These are phyloP conservation scores for Grantiella picta DNA, from an alignment of 2,113 vertebrate genomes.

Conservation along the genomic window DNA sequence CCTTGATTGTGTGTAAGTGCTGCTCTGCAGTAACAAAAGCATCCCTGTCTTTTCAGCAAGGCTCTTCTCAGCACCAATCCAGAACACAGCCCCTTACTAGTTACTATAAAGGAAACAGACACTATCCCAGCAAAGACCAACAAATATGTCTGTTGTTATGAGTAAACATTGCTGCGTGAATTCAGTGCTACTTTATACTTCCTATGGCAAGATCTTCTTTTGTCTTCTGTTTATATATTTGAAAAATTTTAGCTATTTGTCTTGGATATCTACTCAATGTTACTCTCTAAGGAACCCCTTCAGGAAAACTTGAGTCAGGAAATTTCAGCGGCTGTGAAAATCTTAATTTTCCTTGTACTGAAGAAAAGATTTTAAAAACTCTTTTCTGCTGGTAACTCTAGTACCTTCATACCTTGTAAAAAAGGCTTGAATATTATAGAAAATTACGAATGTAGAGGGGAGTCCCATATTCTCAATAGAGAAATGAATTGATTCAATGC, in stretches of 20 bases:
- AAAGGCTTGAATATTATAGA: background rate
- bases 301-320: background rate
- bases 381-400: background rate
- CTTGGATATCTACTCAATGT: background rate
- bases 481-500: background rate
- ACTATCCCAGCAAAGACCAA: background rate
- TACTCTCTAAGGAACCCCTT: background rate
- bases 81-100: background rate
- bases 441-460: background rate
- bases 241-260: background rate
- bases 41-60: background rate
- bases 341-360: background rate
- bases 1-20: background rate
- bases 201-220: background rate
- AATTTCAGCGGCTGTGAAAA: background rate
- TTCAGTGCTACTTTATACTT: background rate
- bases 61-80: background rate
- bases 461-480: background rate
- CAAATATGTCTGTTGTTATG: background rate
- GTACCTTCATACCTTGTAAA: background rate
- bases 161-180: background rate
- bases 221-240: background rate
- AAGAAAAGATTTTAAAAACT: background rate
- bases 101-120: background rate
- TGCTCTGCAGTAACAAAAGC: background rate